phyloP scores from a whole-genome alignment of 2,113 vertebrate genomes.

The Pterocles orientalis region DNA sequence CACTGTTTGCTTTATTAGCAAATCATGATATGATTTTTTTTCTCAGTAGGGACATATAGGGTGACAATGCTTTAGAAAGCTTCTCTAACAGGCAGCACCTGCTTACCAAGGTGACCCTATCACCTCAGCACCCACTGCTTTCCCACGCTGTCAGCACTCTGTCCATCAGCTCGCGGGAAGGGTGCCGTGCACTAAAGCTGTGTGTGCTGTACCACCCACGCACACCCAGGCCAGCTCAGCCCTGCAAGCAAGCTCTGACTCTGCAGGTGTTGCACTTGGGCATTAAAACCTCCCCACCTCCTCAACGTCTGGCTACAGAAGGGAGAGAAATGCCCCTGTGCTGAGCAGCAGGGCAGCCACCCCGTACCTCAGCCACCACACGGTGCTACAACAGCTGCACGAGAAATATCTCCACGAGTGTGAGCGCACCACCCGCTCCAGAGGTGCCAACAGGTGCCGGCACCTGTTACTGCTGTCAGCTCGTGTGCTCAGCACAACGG shows the following conservation, averaged over 20 bases:
- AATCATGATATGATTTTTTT: not conserved
- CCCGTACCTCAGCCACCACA: accelerated
- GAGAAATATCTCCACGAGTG: accelerated
- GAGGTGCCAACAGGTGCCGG: not conserved
- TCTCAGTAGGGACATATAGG: accelerated
- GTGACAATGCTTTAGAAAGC: not conserved
- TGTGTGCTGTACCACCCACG: accelerated
- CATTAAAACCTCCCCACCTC: too few relatives aligned
- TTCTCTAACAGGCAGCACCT: not conserved
- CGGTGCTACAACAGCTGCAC: accelerated
- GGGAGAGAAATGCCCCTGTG: accelerated
- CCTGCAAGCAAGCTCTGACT: not conserved
- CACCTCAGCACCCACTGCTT: accelerated
- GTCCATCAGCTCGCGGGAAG: too few relatives aligned
- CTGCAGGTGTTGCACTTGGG: accelerated
- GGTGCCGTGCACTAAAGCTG: accelerated
- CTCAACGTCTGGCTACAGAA: accelerated
- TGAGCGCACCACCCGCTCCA: not conserved
- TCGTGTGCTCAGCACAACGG: accelerated
- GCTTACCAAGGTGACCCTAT: accelerated
- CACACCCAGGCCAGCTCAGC: not conserved
- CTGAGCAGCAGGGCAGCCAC: not conserved
- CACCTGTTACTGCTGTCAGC: accelerated
- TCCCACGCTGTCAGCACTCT: accelerated
- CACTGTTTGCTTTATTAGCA: not conserved